Evolutionary conservation across 2,888 invertebrate species (phyloP).

Genomic region (Euplagia quadripunctaria): DNA sequence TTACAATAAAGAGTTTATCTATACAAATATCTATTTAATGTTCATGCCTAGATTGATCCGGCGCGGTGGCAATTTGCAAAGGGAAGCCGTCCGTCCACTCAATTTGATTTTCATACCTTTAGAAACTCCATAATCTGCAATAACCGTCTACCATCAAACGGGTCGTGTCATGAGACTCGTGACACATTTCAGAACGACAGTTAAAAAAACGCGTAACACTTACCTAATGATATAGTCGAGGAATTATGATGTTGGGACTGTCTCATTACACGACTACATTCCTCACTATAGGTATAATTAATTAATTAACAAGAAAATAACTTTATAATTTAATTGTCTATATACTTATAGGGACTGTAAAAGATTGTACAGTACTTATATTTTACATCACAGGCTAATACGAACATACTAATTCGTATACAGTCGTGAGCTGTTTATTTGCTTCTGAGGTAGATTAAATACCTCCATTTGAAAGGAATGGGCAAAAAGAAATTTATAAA

Average conservation of each 20-base stretch:
- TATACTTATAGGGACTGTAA: conserved; percentile 38
- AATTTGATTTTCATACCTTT: too few relatives aligned
- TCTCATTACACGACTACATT: conserved; percentile 37
- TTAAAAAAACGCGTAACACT: not conserved
- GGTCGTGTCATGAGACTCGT: too few relatives aligned
- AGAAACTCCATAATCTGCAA: too few relatives aligned
- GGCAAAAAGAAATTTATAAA: too few relatives aligned
- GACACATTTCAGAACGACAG: not conserved
- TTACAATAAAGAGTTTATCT: too few relatives aligned
- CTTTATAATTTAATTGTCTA: conserved; percentile 56
- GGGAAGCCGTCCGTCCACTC: too few relatives aligned
- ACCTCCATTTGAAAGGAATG: too few relatives aligned
- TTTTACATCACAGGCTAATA: conserved; percentile 31
- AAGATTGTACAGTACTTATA: conserved; percentile 13
- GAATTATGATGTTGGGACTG: conserved; percentile 21
- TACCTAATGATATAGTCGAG: conserved; percentile 28
- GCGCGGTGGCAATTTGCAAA: too few relatives aligned
- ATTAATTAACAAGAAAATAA: conserved; percentile 52
- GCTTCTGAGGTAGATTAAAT: too few relatives aligned
- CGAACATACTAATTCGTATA: conserved; percentile 14
- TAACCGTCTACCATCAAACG: too few relatives aligned
- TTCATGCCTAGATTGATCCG: too few relatives aligned
- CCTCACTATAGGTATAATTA: conserved; percentile 25
- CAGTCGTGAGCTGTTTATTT: not conserved
- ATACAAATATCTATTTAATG: too few relatives aligned